phyloP scores from a whole-genome alignment of 2,113 vertebrate genomes.

The Daboia siamensis region DNA sequence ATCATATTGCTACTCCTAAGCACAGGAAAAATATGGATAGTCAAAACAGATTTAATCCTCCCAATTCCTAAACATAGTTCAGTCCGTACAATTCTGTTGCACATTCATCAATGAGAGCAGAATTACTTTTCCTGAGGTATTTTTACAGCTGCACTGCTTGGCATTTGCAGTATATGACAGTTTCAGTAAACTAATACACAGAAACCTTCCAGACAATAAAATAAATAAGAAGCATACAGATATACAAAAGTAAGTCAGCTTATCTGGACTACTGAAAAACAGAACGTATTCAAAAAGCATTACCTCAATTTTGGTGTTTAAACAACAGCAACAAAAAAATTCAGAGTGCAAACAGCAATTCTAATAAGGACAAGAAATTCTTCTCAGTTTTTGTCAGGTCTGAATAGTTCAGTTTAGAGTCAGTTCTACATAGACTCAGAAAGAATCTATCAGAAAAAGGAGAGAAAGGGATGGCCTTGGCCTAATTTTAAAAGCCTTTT shows the following conservation, averaged over 20 bases:
- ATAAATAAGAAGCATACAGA: neutral
- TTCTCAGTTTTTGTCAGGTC: neutral
- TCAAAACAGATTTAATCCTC: neutral
- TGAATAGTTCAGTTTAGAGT: neutral
- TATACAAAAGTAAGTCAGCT: neutral
- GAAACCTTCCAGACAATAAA: neutral
- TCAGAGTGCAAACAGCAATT: neutral
- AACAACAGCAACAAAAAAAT: neutral
- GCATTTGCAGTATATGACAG: neutral
- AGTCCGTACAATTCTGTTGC: neutral
- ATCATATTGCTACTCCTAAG: neutral
- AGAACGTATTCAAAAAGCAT: neutral
- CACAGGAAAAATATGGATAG: neutral
- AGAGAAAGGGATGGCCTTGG: neutral
- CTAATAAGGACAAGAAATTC: neutral
- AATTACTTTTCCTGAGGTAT: neutral
- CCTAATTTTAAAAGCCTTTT: neutral
- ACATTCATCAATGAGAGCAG: neutral
- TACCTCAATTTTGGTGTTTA: neutral
- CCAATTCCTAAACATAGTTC: neutral
- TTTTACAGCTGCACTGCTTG: neutral
- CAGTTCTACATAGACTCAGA: neutral
- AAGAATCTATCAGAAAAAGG: neutral
- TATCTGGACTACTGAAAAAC: neutral
- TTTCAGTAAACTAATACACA: neutral